Evolutionary conservation across 2,888 invertebrate genomes (phyloP).

Genomic region (Acanthosepion lycidas): DNA sequence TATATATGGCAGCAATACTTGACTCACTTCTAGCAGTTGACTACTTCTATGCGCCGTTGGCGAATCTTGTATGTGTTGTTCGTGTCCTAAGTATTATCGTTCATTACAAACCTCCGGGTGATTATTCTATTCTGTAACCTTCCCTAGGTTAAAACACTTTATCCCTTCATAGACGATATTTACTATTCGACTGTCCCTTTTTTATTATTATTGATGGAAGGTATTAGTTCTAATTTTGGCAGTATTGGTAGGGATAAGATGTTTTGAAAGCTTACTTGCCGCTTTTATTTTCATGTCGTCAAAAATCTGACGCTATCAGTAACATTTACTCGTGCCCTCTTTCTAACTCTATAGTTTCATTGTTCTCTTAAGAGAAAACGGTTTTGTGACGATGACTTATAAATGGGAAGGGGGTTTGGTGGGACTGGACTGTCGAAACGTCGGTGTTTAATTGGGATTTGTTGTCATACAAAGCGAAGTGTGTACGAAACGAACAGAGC

Average conservation of each 20-base stretch:
- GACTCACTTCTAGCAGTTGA: no score
- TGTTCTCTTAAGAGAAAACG: not conserved
- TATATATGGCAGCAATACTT: no score
- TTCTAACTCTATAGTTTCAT: not conserved
- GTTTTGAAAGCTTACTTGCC: not conserved
- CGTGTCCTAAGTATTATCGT: not conserved
- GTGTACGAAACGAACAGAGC: not conserved
- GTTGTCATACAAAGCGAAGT: not conserved
- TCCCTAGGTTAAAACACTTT: no score
- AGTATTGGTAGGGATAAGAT: not conserved
- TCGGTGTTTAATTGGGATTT: not conserved
- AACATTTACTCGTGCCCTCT: not conserved
- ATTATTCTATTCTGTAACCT: no score
- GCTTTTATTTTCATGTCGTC: not conserved
- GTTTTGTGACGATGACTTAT: not conserved
- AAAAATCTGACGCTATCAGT: not conserved
- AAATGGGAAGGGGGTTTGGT: not conserved
- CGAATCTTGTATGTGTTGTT: no score
- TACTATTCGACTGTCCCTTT: not conserved
- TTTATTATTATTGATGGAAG: not conserved
- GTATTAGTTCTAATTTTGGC: no score
- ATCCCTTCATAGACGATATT: no score
- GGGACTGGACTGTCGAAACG: no score
- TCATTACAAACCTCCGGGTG: not conserved
- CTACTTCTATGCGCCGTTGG: no score